Evolutionary conservation across 2,113 vertebrate species (phyloP), one percentile per base, ranked within the genome.

Genomic region (Salvelinus fontinalis): DNA sequence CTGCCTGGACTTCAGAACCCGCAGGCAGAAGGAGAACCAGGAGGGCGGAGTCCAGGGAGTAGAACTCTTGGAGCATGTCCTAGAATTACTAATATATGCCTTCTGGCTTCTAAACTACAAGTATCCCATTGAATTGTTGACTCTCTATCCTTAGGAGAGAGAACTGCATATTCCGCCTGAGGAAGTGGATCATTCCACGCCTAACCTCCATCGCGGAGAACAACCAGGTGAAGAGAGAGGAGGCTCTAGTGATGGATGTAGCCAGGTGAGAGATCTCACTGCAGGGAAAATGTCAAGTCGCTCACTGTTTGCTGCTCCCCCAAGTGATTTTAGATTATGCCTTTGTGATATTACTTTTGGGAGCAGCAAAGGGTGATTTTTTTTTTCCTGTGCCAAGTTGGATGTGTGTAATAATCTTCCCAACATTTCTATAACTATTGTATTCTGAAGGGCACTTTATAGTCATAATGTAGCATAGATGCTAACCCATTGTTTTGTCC

Each of bases 131-230:
- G 4, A 64, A 39, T 39, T 66, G 64, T 27, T 66, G 7, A 8
- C 4, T 75, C 20, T 13, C 12, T 62, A 5, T 18, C 39, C 39
- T 7, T 80, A 96, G 95, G 81, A 80, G 66, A 1, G 93, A 93
- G 0, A 78, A 81, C 20, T 75, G 82, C 0, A 34, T 91, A 0
- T 83, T 79, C 65, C 94, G 94, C 0, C 84, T 97, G 60, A 93
- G 97, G 67, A 97, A 94, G 70, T 99, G 98, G 98, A 86, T 98
- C n/a, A 78, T 95, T 0, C 84, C 94, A 5, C 92, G 96, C 0
- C 93, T 99, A 20, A 70, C 87, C 57, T 95, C 89, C 22, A 89
- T 98, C 1, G 80, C 94, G 12, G 96, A 97, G 62, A 94, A 93
- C 81, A 11, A 91, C 22, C 91, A 93, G 2, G 79, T 88, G 13